Conservation (phyloP, 1,140 invertebrate genomes). For the Nephotettix cincticeps region DNA sequence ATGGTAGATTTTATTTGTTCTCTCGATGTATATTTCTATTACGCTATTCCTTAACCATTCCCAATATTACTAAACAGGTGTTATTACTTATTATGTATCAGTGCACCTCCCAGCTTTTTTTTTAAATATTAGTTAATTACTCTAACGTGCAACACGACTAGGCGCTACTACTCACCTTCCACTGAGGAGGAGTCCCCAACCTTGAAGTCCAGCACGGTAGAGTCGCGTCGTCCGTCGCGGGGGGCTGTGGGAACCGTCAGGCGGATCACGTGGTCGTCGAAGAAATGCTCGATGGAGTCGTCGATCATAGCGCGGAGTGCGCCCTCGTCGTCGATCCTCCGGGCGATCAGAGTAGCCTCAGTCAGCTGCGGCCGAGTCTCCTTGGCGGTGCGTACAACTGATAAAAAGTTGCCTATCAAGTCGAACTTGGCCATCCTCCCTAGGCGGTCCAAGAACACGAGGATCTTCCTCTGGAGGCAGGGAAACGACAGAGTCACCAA, state of each 20-base stretch:
- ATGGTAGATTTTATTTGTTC: too few relatives aligned
- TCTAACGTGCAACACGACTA: too few relatives aligned
- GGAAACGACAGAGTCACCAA: slow-evolving; percentile 36
- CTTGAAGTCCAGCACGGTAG: slow-evolving; percentile 34
- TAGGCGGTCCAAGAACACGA: slow-evolving; percentile 38
- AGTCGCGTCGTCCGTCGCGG: background rate
- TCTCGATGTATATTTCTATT: too few relatives aligned
- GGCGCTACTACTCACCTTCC: slow-evolving; percentile 38
- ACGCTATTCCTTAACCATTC: too few relatives aligned
- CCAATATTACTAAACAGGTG: too few relatives aligned
- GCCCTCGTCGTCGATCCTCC: slow-evolving; percentile 18
- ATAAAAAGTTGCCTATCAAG: slow-evolving; percentile 38
- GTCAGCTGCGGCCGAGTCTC: background rate
- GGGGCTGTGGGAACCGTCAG: slow-evolving; percentile 32
- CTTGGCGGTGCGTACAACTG: slow-evolving; percentile 35
- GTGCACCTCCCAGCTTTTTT: too few relatives aligned
- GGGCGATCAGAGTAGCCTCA: slow-evolving; percentile 6
- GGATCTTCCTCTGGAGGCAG: slow-evolving; percentile 40
- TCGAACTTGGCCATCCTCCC: slow-evolving; percentile 35
- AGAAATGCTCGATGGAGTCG: slow-evolving; percentile 37
- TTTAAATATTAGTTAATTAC: too few relatives aligned
- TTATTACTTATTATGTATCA: too few relatives aligned
- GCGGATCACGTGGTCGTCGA: slow-evolving; percentile 39
- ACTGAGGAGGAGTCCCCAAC: slow-evolving; percentile 18
- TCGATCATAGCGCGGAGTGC: slow-evolving; percentile 35